Base-by-base conservation (phyloP, 1,140 invertebrate species). In the Micrasema minimum region DNA sequence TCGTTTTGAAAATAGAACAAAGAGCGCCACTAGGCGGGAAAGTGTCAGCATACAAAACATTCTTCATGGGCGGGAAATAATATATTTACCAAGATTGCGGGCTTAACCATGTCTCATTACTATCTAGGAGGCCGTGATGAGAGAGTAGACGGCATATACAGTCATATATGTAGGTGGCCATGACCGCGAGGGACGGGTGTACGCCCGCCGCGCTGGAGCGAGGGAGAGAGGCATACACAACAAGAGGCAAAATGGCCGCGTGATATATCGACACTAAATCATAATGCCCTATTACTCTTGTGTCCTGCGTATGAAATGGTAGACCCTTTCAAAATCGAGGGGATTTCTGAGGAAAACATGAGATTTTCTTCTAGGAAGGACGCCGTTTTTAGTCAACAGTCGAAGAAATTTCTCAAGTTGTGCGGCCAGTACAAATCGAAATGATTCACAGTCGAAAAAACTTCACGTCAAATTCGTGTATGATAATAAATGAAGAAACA, bases 201-300 rank as follows among this genome's bases (percentile, higher is more conserved):
- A 46, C 7, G 43, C n/a, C 10, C n/a, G 35, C 41, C 43, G 23
- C 11, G 26, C 59, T 5, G 26, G 66, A 16, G 51, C 20, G 51
- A 68, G 41, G 14, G 66, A 59, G 66, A 68, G 35, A 48, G 20
- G 35, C 5, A 38, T 22, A 66, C 64, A 69, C 23, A 72, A 72
- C 71, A 72, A 65, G 66, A 41, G 38, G 45, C 68, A 65, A 41
- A 35, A 71, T 65, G 69, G 69, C 46, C 68, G 43, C 41, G 72
- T 74, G 72, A 74, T 68, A 74, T 74, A 74, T 71, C 72, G 72
- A 68, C 72, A 74, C 69, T 74, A 74, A 74, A 74, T 74, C 72
- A 74, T 74, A 74, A 74, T 71, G 72, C 72, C 65, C 72, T 71
- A 74, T 74, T 74, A 74, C 69, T 71, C 72, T 70, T 67, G 64